phyloP scores from a whole-genome alignment of 2,888 invertebrate species.

The Anthophora plumipes region DNA sequence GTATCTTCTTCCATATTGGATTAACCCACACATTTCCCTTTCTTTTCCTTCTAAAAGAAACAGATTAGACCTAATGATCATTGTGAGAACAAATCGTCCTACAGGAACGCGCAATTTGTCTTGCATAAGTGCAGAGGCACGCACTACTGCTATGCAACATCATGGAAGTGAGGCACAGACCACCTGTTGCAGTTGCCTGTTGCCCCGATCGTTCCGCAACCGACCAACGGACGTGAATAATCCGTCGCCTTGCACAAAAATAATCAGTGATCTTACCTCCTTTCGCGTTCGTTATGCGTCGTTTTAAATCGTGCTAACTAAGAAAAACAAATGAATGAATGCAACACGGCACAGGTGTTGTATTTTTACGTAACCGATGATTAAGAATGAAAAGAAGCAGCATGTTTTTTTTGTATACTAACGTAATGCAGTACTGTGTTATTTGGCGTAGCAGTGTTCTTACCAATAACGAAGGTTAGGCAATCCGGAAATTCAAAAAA shows the following conservation, averaged over 20 bases:
- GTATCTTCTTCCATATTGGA: background rate
- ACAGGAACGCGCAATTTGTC: slow-evolving; percentile 58
- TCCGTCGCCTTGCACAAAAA: slow-evolving; percentile 59
- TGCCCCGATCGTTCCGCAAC: slow-evolving; percentile 65
- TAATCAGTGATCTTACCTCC: slow-evolving; percentile 48
- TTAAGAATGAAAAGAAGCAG: background rate
- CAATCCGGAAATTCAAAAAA: too few species aligned
- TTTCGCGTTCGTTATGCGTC: slow-evolving; percentile 19
- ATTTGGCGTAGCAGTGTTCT: background rate
- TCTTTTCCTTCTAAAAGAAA: background rate
- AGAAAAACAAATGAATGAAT: slow-evolving; percentile 6
- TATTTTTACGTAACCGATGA: background rate
- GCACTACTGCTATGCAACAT: slow-evolving; percentile 55
- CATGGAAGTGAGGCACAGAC: slow-evolving; percentile 56
- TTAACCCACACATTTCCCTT: background rate
- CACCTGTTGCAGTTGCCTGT: slow-evolving; percentile 70
- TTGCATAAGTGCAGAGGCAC: slow-evolving; percentile 58
- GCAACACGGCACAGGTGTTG: background rate
- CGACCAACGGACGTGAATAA: slow-evolving; percentile 59
- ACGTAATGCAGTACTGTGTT: background rate
- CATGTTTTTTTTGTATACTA: background rate
- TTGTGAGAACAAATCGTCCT: slow-evolving; percentile 50
- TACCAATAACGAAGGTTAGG: background rate
- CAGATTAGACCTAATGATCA: slow-evolving; percentile 24
- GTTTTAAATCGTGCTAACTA: background rate